These are phyloP conservation scores for Camponotus vicinus DNA, from an alignment of 1,140 invertebrate species.

Conservation along the genomic window DNA sequence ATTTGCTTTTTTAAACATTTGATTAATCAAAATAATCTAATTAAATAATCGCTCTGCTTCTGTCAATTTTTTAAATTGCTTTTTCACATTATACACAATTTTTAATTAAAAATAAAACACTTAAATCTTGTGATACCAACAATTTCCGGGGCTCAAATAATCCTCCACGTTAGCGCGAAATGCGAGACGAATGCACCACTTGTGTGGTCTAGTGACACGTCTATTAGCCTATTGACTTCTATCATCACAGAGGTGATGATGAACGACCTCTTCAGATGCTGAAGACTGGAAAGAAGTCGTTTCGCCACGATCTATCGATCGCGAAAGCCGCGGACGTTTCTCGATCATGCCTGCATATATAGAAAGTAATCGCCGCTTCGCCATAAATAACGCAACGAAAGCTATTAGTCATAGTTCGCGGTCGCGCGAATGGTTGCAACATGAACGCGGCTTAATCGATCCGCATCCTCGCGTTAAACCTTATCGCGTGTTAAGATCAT, in stretches of 20 bases:
- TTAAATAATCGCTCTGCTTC: neutral
- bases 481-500: slow-evolving; percentile 28
- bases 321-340: slow-evolving; percentile 58
- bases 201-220: slow-evolving; percentile 59
- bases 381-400: slow-evolving; percentile 67
- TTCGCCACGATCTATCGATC: slow-evolving; percentile 62
- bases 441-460: slow-evolving; percentile 62
- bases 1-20: neutral
- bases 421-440: slow-evolving; percentile 28
- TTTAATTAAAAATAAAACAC: neutral
- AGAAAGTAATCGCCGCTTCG: slow-evolving; percentile 63
- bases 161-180: neutral
- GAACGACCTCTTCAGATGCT: slow-evolving; percentile 54
- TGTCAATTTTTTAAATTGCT: neutral
- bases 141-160: neutral
- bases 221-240: slow-evolving; percentile 57
- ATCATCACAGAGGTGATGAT: slow-evolving; percentile 56
- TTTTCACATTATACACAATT: neutral
- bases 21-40: neutral
- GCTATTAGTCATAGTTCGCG: slow-evolving; percentile 68
- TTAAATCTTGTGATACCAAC: neutral
- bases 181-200: slow-evolving; percentile 45
- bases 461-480: slow-evolving; percentile 50
- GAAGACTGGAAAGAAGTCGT: slow-evolving; percentile 61
- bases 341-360: slow-evolving; percentile 52